Percentiles rank a stretch among this genome's conserved stretches.
Evolutionary conservation across 2,888 invertebrate species (phyloP).

Genomic region (Trissonchulus sp.): DNA sequence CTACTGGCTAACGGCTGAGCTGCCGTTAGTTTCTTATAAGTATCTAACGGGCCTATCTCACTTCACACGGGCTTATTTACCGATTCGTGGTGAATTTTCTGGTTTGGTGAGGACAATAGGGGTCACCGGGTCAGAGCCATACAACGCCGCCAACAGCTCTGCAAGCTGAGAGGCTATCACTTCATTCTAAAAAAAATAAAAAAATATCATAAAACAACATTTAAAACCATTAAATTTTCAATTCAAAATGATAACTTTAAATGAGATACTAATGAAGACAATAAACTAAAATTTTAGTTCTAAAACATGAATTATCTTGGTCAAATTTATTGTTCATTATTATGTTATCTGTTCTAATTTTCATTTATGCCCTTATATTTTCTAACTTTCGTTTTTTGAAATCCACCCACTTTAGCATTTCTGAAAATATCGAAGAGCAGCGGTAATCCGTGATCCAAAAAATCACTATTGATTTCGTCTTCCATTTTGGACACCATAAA

Average conservation of each 20-base stretch:
- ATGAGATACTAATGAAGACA: no score
- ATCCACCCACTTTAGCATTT: constrained; percentile 72
- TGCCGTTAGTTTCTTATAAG: no score
- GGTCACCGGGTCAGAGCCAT: constrained; percentile 26
- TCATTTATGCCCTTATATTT: no score
- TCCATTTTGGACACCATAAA: constrained; percentile 57
- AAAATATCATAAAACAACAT: neutral
- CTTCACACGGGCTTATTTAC: no score
- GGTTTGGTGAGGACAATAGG: neutral
- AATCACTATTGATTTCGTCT: constrained; percentile 55
- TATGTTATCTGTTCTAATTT: no score
- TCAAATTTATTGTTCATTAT: no score
- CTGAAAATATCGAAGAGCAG: constrained; percentile 80
- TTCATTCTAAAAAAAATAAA: constrained; percentile 25
- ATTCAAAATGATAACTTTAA: no score
- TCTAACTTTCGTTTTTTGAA: no score
- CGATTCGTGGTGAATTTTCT: constrained; percentile 6
- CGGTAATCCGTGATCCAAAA: constrained; percentile 81
- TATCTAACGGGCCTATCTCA: no score
- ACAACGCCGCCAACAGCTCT: constrained; percentile 18
- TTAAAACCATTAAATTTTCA: neutral
- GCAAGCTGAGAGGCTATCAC: constrained; percentile 12
- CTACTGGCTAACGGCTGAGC: no score
- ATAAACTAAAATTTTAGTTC: no score
- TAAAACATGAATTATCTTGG: no score